Evolutionary conservation across 2,888 invertebrate genomes (phyloP).

Genomic region (Hirtodrosophila cameraria): DNA sequence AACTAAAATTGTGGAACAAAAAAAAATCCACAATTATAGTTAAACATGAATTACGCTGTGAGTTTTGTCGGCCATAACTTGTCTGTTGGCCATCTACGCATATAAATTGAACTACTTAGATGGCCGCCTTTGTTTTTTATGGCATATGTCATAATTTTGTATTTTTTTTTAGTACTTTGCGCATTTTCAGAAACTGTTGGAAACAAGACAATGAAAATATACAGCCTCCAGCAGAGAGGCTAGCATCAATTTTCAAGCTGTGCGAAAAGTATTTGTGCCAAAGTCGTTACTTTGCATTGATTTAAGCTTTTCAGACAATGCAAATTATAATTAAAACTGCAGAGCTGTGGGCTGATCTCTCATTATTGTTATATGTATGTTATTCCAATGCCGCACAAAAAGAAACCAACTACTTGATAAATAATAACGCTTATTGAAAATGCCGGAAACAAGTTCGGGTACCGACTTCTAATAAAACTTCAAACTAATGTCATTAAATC

Average conservation of each 20-base stretch:
- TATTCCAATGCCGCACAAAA: constrained; percentile 2
- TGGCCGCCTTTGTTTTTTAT: constrained; percentile 3
- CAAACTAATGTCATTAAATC: constrained; percentile 50
- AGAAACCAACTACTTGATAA: constrained; percentile 16
- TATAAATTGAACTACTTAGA: not conserved
- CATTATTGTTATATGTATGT: constrained; percentile 12
- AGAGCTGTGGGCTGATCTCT: constrained; percentile 31
- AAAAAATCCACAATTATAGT: constrained; percentile 24
- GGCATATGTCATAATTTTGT: constrained; percentile 21
- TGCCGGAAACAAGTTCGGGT: constrained; percentile 49
- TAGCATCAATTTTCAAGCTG: constrained; percentile 21
- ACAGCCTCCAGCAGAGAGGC: constrained; percentile 15
- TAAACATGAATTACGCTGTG: constrained; percentile 29
- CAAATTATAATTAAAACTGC: constrained; percentile 37
- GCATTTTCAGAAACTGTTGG: constrained; percentile 10
- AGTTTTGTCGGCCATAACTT: constrained; percentile 17
- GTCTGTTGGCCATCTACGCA: constrained; percentile 10
- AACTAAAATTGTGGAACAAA: constrained; percentile 32
- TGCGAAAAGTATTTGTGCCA: constrained; percentile 38
- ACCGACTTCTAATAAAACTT: constrained; percentile 69
- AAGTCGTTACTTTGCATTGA: constrained; percentile 23
- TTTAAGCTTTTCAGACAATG: constrained; percentile 34
- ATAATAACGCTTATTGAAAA: constrained; percentile 20
- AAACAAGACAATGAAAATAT: too few species aligned
- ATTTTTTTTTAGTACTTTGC: constrained; percentile 28